phyloP scores from a whole-genome alignment of 2,113 vertebrate genomes.

The Proterorhinus semilunaris region DNA sequence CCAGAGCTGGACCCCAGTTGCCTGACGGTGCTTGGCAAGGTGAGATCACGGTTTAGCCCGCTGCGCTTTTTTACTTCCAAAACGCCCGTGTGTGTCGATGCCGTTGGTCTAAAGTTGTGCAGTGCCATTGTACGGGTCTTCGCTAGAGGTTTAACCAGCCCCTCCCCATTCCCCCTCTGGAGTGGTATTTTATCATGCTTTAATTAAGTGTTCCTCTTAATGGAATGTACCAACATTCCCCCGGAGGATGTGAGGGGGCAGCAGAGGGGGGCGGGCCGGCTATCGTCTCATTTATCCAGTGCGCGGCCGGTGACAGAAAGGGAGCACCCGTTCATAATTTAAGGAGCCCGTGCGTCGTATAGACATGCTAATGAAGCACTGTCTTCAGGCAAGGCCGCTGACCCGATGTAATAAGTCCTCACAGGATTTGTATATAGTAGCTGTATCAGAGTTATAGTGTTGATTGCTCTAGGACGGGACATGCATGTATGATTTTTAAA shows the following conservation, averaged over 20 bases:
- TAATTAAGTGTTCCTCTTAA: slow-evolving; percentile 74
- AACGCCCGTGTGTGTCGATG: not conserved
- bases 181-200: slow-evolving; percentile 69
- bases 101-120: not conserved
- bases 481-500: not conserved
- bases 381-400: slow-evolving; percentile 13
- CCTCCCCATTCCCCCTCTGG: slow-evolving; percentile 26
- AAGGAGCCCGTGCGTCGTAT: slow-evolving; percentile 46
- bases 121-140: not conserved
- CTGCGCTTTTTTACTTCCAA: not conserved
- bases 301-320: slow-evolving; percentile 63
- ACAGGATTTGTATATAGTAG: not conserved
- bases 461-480: not conserved
- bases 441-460: not conserved
- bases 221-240: slow-evolving; percentile 65
- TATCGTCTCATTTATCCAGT: slow-evolving; percentile 60
- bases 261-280: not conserved
- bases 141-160: slow-evolving; percentile 15
- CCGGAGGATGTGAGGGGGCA: slow-evolving; percentile 35
- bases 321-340: slow-evolving; percentile 68
- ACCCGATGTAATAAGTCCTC: slow-evolving; percentile 16
- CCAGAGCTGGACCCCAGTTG: slow-evolving; percentile 95
- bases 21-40: slow-evolving; percentile 96
- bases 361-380: slow-evolving; percentile 61
- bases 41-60: slow-evolving; percentile 63